Evolutionary conservation across 1,140 invertebrate species (phyloP).

Genomic region (Bombus confusus): DNA sequence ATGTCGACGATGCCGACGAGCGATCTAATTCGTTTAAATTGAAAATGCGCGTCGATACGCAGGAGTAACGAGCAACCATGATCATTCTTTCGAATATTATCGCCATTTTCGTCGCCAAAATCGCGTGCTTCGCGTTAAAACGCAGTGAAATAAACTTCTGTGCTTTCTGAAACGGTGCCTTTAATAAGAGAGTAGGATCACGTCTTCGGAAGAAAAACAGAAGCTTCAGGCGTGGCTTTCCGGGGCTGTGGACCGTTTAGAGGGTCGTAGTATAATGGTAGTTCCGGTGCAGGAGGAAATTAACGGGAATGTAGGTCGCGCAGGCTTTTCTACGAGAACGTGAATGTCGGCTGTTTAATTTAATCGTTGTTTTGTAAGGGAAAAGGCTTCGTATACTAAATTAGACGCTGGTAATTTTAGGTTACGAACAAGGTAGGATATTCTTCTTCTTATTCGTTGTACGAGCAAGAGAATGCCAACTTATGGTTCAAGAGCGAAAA

Average conservation of each 20-base stretch:
- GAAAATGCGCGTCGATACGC: conserved; percentile 28
- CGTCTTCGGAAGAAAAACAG: neutral
- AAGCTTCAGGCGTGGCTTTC: neutral
- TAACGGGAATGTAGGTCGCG: conserved; percentile 4
- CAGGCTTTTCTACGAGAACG: neutral
- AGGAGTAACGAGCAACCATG: conserved; percentile 31
- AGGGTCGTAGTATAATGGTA: neutral
- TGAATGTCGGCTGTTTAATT: neutral
- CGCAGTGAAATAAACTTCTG: neutral
- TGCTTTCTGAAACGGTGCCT: too few species aligned
- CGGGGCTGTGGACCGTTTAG: neutral
- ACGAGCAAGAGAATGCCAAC: too few species aligned
- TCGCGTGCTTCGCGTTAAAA: too few species aligned
- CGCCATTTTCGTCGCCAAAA: neutral
- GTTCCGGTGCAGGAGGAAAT: neutral
- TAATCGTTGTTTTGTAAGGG: neutral
- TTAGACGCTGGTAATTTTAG: neutral
- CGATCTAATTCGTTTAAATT: conserved; percentile 24
- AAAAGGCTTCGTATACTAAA: neutral
- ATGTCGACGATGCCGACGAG: neutral
- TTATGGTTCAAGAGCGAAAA: too few species aligned
- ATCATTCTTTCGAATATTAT: neutral
- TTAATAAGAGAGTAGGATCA: neutral
- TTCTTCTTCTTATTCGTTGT: too few species aligned
- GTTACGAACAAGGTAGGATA: neutral